These are phyloP conservation scores for Aythya baeri DNA, from an alignment of 2,113 vertebrate species.

Conservation along the genomic window DNA sequence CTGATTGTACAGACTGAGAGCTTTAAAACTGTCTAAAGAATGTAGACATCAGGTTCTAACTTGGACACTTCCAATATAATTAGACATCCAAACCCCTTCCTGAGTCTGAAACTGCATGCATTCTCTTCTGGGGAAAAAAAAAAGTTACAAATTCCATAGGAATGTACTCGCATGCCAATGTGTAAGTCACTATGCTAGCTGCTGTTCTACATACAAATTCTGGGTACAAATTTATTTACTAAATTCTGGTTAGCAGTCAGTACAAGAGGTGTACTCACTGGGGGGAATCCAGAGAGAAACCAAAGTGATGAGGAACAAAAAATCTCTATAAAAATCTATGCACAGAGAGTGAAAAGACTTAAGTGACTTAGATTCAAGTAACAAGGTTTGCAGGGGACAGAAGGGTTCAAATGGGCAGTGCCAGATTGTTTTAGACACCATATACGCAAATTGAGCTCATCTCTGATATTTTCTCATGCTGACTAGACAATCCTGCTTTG, in stretches of 20 bases:
- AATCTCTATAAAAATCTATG: not conserved
- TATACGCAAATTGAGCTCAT: not conserved
- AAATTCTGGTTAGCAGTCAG: not conserved
- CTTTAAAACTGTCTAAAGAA: not conserved
- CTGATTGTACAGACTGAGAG: not conserved
- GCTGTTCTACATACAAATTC: not conserved
- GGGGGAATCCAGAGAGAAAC: not conserved
- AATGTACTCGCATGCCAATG: not conserved
- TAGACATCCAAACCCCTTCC: not conserved
- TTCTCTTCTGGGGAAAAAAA: not conserved
- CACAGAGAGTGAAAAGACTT: not conserved
- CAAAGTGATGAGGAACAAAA: not conserved
- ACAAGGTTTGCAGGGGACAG: not conserved
- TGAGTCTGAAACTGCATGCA: not conserved
- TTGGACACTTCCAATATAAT: not conserved
- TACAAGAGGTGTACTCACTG: not conserved
- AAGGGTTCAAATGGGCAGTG: not conserved
- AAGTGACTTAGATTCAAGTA: not conserved
- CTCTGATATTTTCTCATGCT: not conserved
- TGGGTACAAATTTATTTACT: not conserved
- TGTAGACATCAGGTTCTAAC: not conserved
- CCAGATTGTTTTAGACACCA: not conserved
- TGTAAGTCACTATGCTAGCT: not conserved
- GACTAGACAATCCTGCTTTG: not conserved
- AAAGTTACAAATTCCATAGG: not conserved